phyloP scores from a whole-genome alignment of 2,888 invertebrate genomes.

The Lithophane ornitopus region DNA sequence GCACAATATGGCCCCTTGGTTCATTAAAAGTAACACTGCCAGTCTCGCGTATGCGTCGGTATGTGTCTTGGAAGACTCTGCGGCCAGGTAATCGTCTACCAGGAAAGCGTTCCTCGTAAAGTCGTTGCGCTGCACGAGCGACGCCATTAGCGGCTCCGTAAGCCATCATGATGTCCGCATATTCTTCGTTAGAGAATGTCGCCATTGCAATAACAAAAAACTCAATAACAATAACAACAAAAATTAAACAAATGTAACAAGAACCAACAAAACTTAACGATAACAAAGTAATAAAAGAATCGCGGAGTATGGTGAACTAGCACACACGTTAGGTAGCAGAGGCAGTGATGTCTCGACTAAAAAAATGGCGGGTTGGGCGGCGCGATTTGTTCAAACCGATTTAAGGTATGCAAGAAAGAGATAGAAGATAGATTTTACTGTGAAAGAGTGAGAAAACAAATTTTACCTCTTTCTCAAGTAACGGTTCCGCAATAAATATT shows the following conservation, averaged over 20 bases:
- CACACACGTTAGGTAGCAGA: constrained; percentile 3
- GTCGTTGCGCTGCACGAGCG: background rate
- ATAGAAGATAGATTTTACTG: background rate
- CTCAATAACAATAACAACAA: background rate
- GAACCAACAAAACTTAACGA: background rate
- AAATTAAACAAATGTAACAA: background rate
- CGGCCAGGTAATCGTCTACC: background rate
- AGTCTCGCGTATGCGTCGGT: constrained; percentile 1
- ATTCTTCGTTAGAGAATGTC: background rate
- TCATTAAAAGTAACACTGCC: constrained; percentile 1
- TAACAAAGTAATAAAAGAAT: background rate
- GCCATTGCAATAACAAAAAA: background rate
- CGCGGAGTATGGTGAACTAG: background rate
- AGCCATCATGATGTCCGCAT: background rate
- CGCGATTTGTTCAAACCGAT: background rate
- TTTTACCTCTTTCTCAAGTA: background rate
- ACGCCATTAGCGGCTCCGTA: background rate
- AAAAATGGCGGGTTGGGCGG: background rate
- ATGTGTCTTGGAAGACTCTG: constrained; percentile 1
- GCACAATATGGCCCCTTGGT: constrained; percentile 7
- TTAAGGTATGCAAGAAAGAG: background rate
- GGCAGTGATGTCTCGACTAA: background rate
- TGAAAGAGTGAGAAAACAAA: background rate
- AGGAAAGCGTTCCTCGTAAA: constrained; percentile 5
- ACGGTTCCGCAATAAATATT: background rate